These are phyloP conservation scores for Cheirogaleus medius DNA, from an alignment of 2,113 vertebrate genomes.

Conservation along the genomic window DNA sequence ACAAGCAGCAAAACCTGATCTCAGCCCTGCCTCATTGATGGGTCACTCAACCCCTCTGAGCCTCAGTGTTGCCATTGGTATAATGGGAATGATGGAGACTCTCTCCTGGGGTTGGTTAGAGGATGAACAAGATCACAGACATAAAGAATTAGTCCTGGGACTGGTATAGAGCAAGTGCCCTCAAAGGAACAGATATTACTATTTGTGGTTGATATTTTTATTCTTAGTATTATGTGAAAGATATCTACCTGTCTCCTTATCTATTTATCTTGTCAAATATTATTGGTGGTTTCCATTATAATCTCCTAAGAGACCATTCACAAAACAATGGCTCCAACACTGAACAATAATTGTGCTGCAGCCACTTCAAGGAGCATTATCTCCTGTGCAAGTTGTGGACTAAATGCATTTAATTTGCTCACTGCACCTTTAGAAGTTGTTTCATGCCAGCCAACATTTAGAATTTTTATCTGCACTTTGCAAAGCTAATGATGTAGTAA, in stretches of 20 bases:
- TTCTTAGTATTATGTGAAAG: not conserved
- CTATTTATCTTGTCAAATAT: not conserved
- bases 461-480: constrained; percentile 22
- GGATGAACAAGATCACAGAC: not conserved
- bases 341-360: not conserved
- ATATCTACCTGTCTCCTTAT: not conserved
- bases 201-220: constrained; percentile 19
- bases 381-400: not conserved
- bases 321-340: not conserved
- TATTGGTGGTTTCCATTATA: not conserved
- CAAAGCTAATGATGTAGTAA: constrained; percentile 29
- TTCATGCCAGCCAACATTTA: constrained; percentile 3
- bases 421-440: not conserved
- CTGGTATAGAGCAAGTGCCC: not conserved
- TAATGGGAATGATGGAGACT: not conserved
- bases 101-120: not conserved
- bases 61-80: not conserved
- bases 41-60: not conserved
- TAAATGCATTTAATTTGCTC: not conserved
- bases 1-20: not conserved
- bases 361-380: not conserved
- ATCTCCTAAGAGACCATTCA: not conserved
- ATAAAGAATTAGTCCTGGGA: not conserved
- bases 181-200: not conserved
- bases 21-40: too few relatives aligned